Base-by-base conservation (phyloP, 2,888 invertebrate genomes). In the Notocelia uddmanniana region DNA sequence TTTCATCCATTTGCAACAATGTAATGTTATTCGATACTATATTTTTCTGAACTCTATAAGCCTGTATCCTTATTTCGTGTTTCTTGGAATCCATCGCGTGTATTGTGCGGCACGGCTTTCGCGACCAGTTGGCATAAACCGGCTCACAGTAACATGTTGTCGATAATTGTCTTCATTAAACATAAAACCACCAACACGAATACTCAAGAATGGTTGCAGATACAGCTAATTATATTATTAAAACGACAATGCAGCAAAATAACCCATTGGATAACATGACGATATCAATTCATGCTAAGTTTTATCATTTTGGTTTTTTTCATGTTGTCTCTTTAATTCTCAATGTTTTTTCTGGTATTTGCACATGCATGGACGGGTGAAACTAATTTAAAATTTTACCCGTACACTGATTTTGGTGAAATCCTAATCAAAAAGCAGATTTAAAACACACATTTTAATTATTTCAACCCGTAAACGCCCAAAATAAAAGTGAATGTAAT, bases 61-160 rank as follows among this genome's bases (percentile, higher is more conserved):
- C 34, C 50, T 3, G 19, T 37, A 54, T 64, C 34, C 37, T 19
- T 50, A 21, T 34, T 59, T 37, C 23, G 26, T 34, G 1, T 26
- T 60, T 68, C 60, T 18, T 2, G 37, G 68, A 68, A 68, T 60
- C 19, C 15, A n/a, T 60, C 52, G 68, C 68, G 52, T 60, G 60
- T 19, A 26, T 63, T 60, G 60, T 19, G 26, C 50, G 6, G 31
- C 34, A 21, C 11, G n/a, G 10, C 52, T 23, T 52, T 23, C 50
- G 59, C 9, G 26, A 26, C 59, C 68, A 68, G 59, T 23, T 50
- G 34, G 59, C 52, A 52, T 37, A 37, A 60, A 68, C 48, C 18
- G 48, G 59, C 21, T 10, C 34, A 6, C 10, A 26, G 18, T 37
- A 48, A 58, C 31, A 48, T 18, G 21, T 37, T 48, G 48, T 58